Evolutionary conservation across 2,888 invertebrate genomes (phyloP).

Genomic region (Apamea sordens): DNA sequence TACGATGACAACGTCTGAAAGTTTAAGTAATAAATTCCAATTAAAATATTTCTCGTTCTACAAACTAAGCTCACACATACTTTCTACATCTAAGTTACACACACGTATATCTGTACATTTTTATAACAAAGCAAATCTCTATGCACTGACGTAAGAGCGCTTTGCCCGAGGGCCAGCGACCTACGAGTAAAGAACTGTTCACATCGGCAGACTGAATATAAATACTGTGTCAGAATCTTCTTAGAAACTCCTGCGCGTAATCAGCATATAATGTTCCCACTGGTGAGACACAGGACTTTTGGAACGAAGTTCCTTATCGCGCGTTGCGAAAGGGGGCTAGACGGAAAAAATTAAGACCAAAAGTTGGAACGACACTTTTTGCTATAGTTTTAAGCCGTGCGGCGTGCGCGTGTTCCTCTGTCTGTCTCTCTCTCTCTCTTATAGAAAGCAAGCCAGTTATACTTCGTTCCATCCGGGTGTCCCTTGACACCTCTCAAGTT

Average conservation of each 20-base stretch:
- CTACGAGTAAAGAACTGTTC: conserved; percentile 46
- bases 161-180: conserved; percentile 72
- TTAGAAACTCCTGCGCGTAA: not conserved
- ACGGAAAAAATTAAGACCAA: too few relatives aligned
- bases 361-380: too few relatives aligned
- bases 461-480: too few relatives aligned
- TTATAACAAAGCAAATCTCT: conserved; percentile 66
- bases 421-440: too few relatives aligned
- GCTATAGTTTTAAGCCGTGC: too few relatives aligned
- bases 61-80: not conserved
- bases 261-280: too few relatives aligned
- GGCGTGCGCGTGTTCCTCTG: too few relatives aligned
- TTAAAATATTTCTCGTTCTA: not conserved
- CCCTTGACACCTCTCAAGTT: too few relatives aligned
- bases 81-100: conserved; percentile 17
- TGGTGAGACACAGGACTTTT: too few relatives aligned
- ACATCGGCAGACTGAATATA: conserved; percentile 1
- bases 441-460: too few relatives aligned
- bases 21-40: not conserved
- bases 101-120: conserved; percentile 58
- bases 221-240: not conserved
- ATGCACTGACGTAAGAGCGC: conserved; percentile 66
- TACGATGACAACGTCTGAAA: not conserved
- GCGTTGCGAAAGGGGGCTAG: too few relatives aligned
- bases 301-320: too few relatives aligned